Evolutionary conservation across 1,140 invertebrate genomes (phyloP), one percentile per base, ranked within the genome.

Genomic region (Campoletis sonorensis): DNA sequence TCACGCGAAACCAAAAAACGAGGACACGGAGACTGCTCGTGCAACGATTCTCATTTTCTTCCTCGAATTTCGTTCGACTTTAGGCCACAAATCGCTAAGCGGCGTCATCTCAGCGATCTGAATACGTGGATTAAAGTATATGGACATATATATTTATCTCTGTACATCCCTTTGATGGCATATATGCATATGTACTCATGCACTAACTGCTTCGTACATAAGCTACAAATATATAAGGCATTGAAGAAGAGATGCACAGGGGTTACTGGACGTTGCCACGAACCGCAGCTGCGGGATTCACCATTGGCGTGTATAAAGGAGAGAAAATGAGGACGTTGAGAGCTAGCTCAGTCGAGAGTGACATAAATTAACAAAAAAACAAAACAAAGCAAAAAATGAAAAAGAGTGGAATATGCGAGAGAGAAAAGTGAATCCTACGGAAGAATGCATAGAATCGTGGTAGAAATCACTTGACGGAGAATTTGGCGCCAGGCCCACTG

Each of bases 391-490:
- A n/a, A 23, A 10, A 26, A 4, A 26, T 40, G 10, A 13, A 21
- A 26, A 73, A 23, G 40, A 51, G 10, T 40, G 40, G 70, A 75
- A 75, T 54, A 75, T 54, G 72, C 71, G 75, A 83, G 51, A 83
- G 51, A 70, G 61, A 79, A 79, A 73, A 83, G 75, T 72, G 49
- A 67, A 80, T 82, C 40, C 80, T 70, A 30, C 45, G 51, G 64
- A 70, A 71, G 71, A 37, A 23, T 77, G 71, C 78, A 79, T 79
- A 67, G 77, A 83, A 79, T 70, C 77, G 75, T 54, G 79, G 79
- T 79, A 79, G 81, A 81, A 83, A 83, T 83, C 82, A 83, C 76
- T 81, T 71, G 79, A 81, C 45, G 79, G 77, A 49, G 72, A 78
- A 78, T 83, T 83, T 83, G 82, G 82, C 77, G 79, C 80, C 27